phyloP scores from a whole-genome alignment of 2,888 invertebrate genomes.

The Drosophila parthenogenetica region DNA sequence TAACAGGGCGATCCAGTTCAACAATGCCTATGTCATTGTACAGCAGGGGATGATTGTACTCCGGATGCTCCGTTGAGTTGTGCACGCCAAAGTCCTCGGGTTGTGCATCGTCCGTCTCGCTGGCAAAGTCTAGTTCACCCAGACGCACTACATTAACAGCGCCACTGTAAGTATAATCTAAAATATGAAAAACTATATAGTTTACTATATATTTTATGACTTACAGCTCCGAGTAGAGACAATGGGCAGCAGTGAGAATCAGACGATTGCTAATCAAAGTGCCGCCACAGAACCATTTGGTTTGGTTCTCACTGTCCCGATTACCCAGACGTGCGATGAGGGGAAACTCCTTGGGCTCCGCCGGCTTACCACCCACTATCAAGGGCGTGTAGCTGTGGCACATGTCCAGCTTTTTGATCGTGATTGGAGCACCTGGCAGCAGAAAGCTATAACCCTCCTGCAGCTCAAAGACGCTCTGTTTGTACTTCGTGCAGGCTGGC shows the following conservation, averaged over 20 bases:
- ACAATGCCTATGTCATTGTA: constrained; percentile 87
- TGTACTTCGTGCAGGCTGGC: constrained; percentile 63
- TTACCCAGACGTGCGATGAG: constrained; percentile 73
- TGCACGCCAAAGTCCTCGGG: constrained; percentile 80
- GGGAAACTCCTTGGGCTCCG: constrained; percentile 80
- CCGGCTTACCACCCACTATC: constrained; percentile 74
- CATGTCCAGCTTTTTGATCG: constrained; percentile 49
- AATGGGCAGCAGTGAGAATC: constrained; percentile 70
- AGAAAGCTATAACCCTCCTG: constrained; percentile 57
- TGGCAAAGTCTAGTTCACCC: constrained; percentile 80
- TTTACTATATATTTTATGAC: not conserved
- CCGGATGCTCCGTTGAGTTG: constrained; percentile 82
- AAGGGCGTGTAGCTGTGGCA: constrained; percentile 84
- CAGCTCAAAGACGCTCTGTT: constrained; percentile 64
- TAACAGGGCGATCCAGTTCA: constrained; percentile 82
- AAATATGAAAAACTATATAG: too few species aligned
- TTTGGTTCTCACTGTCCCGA: constrained; percentile 41
- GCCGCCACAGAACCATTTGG: constrained; percentile 80
- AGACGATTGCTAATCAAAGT: constrained; percentile 69
- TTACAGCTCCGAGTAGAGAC: constrained; percentile 46
- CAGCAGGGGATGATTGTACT: constrained; percentile 81
- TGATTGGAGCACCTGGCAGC: constrained; percentile 39
- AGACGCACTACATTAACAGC: constrained; percentile 75
- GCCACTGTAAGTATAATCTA: constrained; percentile 56
- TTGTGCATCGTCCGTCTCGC: constrained; percentile 71